Conservation (phyloP, 2,113 vertebrate genomes). For the Scatophagus argus region DNA sequence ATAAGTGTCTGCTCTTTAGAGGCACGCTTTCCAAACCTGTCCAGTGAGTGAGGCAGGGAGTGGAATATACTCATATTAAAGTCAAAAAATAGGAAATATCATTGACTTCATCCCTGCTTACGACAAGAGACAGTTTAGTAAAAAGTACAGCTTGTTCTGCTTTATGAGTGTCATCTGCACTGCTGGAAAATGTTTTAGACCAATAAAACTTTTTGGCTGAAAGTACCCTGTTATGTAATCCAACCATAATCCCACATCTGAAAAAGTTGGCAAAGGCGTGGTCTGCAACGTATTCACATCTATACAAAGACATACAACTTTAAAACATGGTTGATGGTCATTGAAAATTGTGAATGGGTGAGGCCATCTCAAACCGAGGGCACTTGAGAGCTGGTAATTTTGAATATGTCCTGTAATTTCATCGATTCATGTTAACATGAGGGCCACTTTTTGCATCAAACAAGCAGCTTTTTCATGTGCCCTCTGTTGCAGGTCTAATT, state of each 20-base stretch:
- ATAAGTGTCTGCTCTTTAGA: neutral
- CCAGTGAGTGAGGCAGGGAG: neutral
- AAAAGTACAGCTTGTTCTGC: conserved; percentile 35
- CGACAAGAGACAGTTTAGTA: conserved; percentile 1
- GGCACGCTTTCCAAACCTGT: neutral
- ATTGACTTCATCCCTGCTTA: conserved; percentile 16
- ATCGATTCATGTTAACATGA: conserved; percentile 35
- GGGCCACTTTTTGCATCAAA: conserved; percentile 9
- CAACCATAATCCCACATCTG: conserved; percentile 44
- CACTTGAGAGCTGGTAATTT: neutral
- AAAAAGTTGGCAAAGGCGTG: neutral
- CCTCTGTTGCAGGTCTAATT: neutral
- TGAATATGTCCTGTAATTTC: conserved; percentile 5
- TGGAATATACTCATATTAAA: conserved; percentile 2
- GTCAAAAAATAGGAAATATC: conserved; percentile 24
- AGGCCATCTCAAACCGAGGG: neutral
- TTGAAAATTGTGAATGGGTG: conserved; percentile 12
- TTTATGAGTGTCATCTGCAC: conserved; percentile 44
- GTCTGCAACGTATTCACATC: neutral
- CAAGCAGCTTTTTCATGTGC: too few relatives aligned
- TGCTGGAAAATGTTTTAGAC: conserved; percentile 52
- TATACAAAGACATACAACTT: conserved; percentile 1
- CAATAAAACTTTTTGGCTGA: conserved; percentile 42
- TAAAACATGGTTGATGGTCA: neutral
- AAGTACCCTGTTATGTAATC: conserved; percentile 32